phyloP scores from a whole-genome alignment of 2,888 invertebrate species.

The Amphipoea oculea region DNA sequence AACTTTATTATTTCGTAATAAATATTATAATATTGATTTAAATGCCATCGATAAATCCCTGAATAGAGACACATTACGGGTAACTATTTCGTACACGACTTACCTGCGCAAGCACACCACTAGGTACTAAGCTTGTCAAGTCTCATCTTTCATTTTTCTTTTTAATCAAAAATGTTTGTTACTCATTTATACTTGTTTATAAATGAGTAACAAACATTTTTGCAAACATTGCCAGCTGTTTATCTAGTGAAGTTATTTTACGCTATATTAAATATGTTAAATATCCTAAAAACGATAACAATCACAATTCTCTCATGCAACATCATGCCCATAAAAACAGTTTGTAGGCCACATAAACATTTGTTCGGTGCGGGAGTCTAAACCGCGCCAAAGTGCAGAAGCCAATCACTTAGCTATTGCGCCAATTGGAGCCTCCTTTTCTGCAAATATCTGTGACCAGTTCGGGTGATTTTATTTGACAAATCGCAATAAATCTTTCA shows the following conservation, averaged over 20 bases:
- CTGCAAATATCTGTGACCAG: not conserved
- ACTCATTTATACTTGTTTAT: not conserved
- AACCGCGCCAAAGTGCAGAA: constrained; percentile 4
- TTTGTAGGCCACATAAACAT: not conserved
- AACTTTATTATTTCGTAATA: too few relatives aligned
- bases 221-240: not conserved
- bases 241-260: not conserved
- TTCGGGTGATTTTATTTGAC: not conserved
- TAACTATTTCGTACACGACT: too few relatives aligned
- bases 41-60: too few relatives aligned
- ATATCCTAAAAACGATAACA: not conserved
- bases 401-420: constrained; percentile 17
- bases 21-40: too few relatives aligned
- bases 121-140: too few relatives aligned
- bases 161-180: too few relatives aligned
- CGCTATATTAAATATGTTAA: too few relatives aligned
- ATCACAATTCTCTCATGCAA: not conserved
- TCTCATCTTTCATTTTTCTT: too few relatives aligned
- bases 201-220: not conserved
- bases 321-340: not conserved
- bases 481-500: not conserved
- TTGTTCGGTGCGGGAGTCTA: not conserved
- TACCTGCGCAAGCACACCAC: too few relatives aligned
- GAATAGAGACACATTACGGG: too few relatives aligned
- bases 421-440: not conserved